These are phyloP conservation scores for Leptura quadrifasciata DNA, from an alignment of 2,888 invertebrate species.

Conservation along the genomic window DNA sequence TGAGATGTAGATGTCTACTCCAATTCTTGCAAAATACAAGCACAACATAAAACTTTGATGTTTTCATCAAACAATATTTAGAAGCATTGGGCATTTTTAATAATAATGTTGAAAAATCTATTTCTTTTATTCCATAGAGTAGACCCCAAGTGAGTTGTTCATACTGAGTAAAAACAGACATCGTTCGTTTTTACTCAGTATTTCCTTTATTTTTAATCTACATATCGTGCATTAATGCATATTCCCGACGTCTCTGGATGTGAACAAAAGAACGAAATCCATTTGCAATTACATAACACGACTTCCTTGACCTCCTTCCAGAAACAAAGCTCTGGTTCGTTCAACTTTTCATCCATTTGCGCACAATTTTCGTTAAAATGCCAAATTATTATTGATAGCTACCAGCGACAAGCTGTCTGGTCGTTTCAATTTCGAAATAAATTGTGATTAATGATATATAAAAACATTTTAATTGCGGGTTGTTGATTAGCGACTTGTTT, in stretches of 20 bases:
- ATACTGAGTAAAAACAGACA: too few species aligned
- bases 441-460: slow-evolving; percentile 11
- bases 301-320: slow-evolving; percentile 23
- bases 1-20: too few species aligned
- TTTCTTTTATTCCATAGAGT: too few species aligned
- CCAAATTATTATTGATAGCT: slow-evolving; percentile 19
- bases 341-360: slow-evolving; percentile 18
- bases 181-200: too few species aligned
- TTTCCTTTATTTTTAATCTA: too few species aligned
- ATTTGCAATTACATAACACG: slow-evolving; percentile 1
- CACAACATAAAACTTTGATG: too few species aligned
- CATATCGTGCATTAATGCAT: too few species aligned
- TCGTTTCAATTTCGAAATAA: slow-evolving; percentile 10
- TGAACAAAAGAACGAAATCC: neutral
- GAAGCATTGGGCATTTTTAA: too few species aligned
- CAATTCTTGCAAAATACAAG: too few species aligned
- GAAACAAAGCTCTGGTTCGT: slow-evolving; percentile 13
- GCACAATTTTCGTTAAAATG: slow-evolving; percentile 17
- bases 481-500: neutral
- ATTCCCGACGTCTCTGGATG: neutral
- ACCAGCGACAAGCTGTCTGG: slow-evolving; percentile 25
- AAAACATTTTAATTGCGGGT: neutral
- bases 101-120: too few species aligned
- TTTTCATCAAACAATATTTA: too few species aligned
- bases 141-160: too few species aligned